Evolutionary conservation across 1,140 invertebrate genomes (phyloP), one percentile per base, ranked within the genome.

Genomic region (Stratiolaelaps scimitus): DNA sequence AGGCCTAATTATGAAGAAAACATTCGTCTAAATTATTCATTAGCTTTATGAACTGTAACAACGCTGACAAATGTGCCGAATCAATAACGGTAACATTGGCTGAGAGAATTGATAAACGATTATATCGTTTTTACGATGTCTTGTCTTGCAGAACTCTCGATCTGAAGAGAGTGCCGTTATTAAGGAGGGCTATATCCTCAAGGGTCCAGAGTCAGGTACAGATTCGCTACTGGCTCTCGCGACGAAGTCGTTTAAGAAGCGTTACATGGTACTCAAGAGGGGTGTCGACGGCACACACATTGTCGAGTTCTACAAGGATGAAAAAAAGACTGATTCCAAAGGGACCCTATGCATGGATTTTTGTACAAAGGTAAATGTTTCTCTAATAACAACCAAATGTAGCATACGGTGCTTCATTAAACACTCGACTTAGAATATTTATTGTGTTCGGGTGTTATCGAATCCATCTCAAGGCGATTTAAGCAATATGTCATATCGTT

Each of bases 271-370:
- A 77, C 79, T 94, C 71, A 79, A 89, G 65, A 85, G 88, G 76
- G 88, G 92, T 77, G 83, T 89, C 34, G 89, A 92, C 76, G 88
- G 87, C 13, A 89, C 88, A 0, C 91, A 91, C 71, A 86, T 89
- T 71, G 79, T 94, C 23, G 88, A 92, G 76, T 81, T 93, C 71
- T 88, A 88, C 73, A 94, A 93, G 78, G 90, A 93, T 78, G 89
- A 93, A 65, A 88, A 86, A 73, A 90, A 89, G 76, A 83, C 82
- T 1, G 89, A 93, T 72, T 85, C 86, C 1, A 92, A 92, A 77
- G 82, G 87, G 67, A 86, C 87, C n/a, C 88, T 93, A 75, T 88
- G 89, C 68, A 85, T 94, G 83, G 90, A 93, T 75, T 88, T 90
- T 77, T 92, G 89, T 72, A 84, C 84, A 1, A 87, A 91, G 74